A percentile compares a stretch with the other conserved stretches of the same genome.
Evolutionary conservation across 2,888 invertebrate genomes (phyloP).

Genomic region (Phasia obesa): DNA sequence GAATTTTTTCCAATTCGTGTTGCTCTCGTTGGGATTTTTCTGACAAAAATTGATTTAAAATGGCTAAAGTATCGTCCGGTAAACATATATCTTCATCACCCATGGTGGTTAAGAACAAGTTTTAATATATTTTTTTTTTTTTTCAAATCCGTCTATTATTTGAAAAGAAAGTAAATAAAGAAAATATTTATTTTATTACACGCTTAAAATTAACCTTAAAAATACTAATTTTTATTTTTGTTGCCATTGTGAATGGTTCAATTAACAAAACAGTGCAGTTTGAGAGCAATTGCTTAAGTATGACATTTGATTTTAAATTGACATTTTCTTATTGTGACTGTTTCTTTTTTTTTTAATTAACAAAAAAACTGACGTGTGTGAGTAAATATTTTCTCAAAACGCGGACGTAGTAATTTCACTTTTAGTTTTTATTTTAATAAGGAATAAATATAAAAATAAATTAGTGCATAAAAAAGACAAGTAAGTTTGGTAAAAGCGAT

Average conservation of each 20-base stretch:
- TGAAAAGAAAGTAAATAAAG: background rate
- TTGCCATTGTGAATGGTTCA: conserved; percentile 43
- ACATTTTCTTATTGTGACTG: background rate
- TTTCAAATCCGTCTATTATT: too few relatives aligned
- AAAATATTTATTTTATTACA: conserved; percentile 28
- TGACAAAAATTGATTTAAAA: conserved; percentile 89
- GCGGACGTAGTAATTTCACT: conserved; percentile 52
- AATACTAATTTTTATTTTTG: background rate
- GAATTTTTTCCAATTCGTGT: conserved; percentile 82
- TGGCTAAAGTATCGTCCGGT: conserved; percentile 88
- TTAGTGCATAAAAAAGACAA: too few relatives aligned
- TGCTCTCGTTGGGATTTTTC: conserved; percentile 87
- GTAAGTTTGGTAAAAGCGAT: too few relatives aligned
- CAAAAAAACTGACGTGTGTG: conserved; percentile 61
- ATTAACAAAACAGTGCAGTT: background rate
- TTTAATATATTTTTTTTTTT: background rate
- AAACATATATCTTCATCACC: conserved; percentile 86
- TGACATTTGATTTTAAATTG: conserved; percentile 15
- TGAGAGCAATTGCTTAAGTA: background rate
- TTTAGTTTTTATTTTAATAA: conserved; percentile 1
- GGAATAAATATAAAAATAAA: too few relatives aligned
- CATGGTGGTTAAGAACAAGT: conserved; percentile 10
- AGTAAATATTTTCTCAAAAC: conserved; percentile 56
- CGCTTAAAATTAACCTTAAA: conserved; percentile 48
- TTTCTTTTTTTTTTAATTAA: background rate